Evolutionary conservation across 2,113 vertebrate species (phyloP).

Genomic region (Chamaetylas fuelleborni): DNA sequence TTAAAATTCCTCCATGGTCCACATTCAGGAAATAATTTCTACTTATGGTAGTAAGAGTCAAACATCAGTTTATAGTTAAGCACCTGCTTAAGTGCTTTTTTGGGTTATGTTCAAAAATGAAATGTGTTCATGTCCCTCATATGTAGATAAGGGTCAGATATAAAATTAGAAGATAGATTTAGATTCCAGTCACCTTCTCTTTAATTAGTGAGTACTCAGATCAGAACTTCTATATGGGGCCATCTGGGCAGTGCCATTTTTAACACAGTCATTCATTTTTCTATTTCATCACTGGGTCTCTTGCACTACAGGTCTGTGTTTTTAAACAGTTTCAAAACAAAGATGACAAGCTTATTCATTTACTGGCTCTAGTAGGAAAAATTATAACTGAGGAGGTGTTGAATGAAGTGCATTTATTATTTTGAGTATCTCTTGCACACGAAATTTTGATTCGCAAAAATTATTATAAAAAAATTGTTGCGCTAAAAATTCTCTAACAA

Average conservation of each 20-base stretch:
- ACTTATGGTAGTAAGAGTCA: conserved; percentile 11
- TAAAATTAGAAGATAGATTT: conserved; percentile 44
- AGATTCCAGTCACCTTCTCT: conserved; percentile 45
- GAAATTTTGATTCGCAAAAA: conserved; percentile 3
- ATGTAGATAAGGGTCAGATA: conserved; percentile 27
- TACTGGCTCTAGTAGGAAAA: conserved; percentile 44
- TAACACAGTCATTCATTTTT: conserved; percentile 49
- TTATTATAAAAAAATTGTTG: conserved; percentile 2
- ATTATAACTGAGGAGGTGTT: conserved; percentile 33
- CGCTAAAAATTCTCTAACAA: background rate
- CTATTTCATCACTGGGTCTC: conserved; percentile 9
- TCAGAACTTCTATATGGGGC: conserved; percentile 36
- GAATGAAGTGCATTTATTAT: background rate
- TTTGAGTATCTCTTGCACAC: conserved; percentile 6
- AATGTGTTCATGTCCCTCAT: conserved; percentile 2
- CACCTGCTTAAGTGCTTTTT: conserved; percentile 57
- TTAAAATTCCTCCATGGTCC: background rate
- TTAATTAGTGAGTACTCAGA: conserved; percentile 24
- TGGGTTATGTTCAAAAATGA: conserved; percentile 51
- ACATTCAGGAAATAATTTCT: conserved; percentile 36
- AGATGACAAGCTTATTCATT: conserved; percentile 50
- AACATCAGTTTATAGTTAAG: conserved; percentile 44
- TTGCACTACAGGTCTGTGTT: conserved; percentile 36
- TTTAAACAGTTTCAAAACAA: conserved; percentile 58
- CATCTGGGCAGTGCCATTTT: conserved; percentile 47